phyloP scores from a whole-genome alignment of 1,140 invertebrate genomes.

The Drosophila biarmipes region DNA sequence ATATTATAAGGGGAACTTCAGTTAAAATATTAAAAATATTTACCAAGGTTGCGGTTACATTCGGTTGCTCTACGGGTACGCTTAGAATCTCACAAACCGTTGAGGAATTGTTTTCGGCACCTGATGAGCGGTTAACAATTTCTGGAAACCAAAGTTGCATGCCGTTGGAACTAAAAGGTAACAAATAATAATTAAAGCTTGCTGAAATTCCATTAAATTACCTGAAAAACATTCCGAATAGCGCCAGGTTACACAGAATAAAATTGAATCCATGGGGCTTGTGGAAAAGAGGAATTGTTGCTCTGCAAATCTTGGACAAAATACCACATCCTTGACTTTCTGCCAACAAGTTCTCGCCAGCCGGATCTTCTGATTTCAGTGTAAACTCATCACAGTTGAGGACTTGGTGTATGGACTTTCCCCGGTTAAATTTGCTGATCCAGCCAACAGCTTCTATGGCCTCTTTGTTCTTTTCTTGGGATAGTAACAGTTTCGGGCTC shows the following conservation, averaged over 20 bases:
- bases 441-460: conserved; percentile 85
- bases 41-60: conserved; percentile 31
- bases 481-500: conserved; percentile 88
- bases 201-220: background rate
- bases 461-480: conserved; percentile 85
- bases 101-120: conserved; percentile 33
- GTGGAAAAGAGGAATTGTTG: conserved; percentile 78
- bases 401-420: conserved; percentile 67
- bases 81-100: conserved; percentile 72
- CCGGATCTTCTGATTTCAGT: conserved; percentile 54
- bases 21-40: background rate
- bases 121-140: conserved; percentile 81
- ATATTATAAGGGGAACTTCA: background rate
- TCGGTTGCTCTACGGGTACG: conserved; percentile 19
- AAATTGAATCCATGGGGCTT: conserved; percentile 79
- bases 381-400: conserved; percentile 46
- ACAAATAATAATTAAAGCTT: background rate
- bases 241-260: conserved; percentile 65
- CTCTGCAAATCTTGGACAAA: conserved; percentile 64
- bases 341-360: conserved; percentile 51
- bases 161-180: conserved; percentile 67
- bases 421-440: conserved; percentile 85
- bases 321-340: conserved; percentile 58
- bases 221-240: conserved; percentile 82
- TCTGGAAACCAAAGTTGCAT: conserved; percentile 84